These are phyloP conservation scores for Aplidium turbinatum DNA, from an alignment of 23 tunicate species.

Conservation along the genomic window DNA sequence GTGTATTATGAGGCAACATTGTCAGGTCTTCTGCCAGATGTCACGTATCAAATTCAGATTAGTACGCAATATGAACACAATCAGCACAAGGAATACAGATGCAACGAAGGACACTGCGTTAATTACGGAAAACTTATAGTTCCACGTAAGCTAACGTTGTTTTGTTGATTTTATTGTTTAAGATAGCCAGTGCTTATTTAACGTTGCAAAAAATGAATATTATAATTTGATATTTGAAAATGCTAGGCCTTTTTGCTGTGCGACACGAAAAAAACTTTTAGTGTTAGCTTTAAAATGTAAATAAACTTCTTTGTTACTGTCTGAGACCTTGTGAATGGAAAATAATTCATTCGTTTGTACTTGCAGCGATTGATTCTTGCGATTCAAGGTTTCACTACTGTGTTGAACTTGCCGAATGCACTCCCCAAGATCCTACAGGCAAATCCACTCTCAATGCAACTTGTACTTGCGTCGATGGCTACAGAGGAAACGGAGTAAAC, in stretches of 20 bases:
- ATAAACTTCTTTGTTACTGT: no score
- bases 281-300: no score
- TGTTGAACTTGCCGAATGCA: slow-evolving; percentile 1
- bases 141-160: background rate
- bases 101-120: background rate
- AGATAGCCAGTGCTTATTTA: no score
- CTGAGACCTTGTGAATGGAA: no score
- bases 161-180: background rate
- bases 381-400: slow-evolving; percentile 11
- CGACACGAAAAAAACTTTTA: no score
- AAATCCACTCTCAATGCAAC: slow-evolving; percentile 19
- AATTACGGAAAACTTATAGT: background rate
- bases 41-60: background rate
- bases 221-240: no score
- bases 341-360: no score
- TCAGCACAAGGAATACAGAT: background rate
- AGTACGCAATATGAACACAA: background rate
- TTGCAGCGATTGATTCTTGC: slow-evolving; percentile 6
- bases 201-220: no score
- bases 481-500: slow-evolving; percentile 42
- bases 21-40: background rate
- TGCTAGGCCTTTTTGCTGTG: no score
- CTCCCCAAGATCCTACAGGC: slow-evolving; percentile 2
- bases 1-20: background rate
- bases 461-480: slow-evolving; percentile 36